Conservation (phyloP, 2,797 vertebrate species). For the Coluber constrictor region DNA sequence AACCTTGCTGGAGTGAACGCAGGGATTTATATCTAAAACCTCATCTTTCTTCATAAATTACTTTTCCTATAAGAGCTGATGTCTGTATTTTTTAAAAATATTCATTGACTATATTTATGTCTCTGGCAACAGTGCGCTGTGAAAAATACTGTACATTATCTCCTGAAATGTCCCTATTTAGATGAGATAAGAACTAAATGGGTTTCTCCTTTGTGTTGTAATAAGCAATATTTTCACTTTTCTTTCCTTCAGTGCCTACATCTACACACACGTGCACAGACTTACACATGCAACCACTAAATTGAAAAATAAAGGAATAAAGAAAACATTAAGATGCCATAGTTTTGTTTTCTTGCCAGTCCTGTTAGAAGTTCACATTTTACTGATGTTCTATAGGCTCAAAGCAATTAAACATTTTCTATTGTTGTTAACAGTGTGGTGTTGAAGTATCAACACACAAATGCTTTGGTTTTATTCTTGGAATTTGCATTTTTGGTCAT, state of each 20-base stretch:
- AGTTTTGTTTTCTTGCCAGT: not conserved
- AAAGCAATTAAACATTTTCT: not conserved
- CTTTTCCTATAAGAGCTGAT: constrained; percentile 15
- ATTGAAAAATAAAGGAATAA: not conserved
- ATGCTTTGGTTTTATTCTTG: not conserved
- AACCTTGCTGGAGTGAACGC: not conserved
- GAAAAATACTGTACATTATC: constrained; percentile 24
- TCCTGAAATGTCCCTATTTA: constrained; percentile 21
- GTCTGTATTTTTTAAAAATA: not conserved
- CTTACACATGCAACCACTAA: not conserved
- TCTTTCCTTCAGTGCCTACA: not conserved
- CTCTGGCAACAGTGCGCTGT: not conserved
- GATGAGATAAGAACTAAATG: constrained; percentile 26
- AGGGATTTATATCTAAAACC: constrained; percentile 1
- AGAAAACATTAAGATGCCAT: not conserved
- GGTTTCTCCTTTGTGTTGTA: constrained; percentile 19
- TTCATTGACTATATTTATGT: not conserved
- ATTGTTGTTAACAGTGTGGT: not conserved
- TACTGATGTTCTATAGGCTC: not conserved
- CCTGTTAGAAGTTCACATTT: not conserved
- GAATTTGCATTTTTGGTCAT: not conserved
- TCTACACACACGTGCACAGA: not conserved
- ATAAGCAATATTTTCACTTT: constrained; percentile 21
- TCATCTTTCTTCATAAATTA: constrained; percentile 19
- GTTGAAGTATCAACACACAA: not conserved